Conservation (phyloP, 2,888 invertebrate species). For the Nudaria mundana region DNA sequence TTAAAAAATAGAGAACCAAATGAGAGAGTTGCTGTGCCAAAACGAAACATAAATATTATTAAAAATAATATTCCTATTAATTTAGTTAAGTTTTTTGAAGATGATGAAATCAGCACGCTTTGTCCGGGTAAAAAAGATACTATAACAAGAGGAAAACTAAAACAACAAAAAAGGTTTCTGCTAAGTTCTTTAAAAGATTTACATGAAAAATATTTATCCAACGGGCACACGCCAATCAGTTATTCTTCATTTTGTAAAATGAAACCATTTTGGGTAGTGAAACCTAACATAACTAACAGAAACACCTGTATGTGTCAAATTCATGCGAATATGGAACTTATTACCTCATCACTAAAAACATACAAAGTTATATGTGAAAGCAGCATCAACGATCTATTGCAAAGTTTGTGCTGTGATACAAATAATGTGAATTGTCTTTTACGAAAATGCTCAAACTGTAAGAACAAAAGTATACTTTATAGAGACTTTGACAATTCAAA, state of each 20-base stretch:
- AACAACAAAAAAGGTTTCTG: conserved; percentile 15
- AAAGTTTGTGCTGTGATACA: conserved; percentile 8
- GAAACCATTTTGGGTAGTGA: conserved; percentile 18
- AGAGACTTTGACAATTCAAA: conserved; percentile 2
- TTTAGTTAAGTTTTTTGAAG: conserved; percentile 11
- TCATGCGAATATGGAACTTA: conserved; percentile 9
- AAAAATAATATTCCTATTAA: no score
- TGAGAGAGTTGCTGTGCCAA: no score
- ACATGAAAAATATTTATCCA: conserved; percentile 10
- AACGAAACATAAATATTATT: no score
- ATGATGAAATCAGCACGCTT: conserved; percentile 13
- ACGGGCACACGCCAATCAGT: conserved; percentile 8
- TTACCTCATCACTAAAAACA: conserved; percentile 4
- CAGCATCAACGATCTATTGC: neutral
- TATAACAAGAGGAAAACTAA: conserved; percentile 12
- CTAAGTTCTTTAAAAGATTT: conserved; percentile 13
- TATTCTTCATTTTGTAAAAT: conserved; percentile 16
- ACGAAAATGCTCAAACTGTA: conserved; percentile 5
- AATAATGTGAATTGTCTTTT: conserved; percentile 6
- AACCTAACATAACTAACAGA: conserved; percentile 11
- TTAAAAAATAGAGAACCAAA: no score
- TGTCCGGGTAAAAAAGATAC: conserved; percentile 20
- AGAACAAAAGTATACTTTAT: neutral
- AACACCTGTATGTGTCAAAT: conserved; percentile 15
- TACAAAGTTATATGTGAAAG: conserved; percentile 1